phyloP scores from a whole-genome alignment of 2,113 vertebrate genomes.

The Cathartes aura region DNA sequence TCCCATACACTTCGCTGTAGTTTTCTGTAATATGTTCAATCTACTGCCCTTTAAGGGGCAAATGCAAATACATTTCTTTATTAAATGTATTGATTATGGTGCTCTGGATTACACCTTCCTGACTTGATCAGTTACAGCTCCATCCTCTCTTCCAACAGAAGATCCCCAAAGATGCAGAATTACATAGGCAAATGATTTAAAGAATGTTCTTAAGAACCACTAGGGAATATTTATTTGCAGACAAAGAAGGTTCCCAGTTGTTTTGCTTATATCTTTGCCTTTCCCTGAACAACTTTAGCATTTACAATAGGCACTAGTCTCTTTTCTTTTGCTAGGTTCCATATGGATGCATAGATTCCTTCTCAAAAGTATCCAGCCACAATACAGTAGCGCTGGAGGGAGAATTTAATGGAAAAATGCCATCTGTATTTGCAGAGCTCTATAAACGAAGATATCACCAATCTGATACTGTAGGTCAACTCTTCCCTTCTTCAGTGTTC shows the following conservation, averaged over 20 bases:
- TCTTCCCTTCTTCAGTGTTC: constrained; percentile 49
- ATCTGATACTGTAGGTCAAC: constrained; percentile 20
- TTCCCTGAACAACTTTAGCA: neutral
- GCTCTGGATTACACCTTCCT: neutral
- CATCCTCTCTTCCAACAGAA: neutral
- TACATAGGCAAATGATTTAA: neutral
- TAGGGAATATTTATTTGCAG: neutral
- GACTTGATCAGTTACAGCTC: neutral
- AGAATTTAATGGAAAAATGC: neutral
- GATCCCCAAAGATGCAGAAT: neutral
- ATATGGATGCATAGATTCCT: neutral
- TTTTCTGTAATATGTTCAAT: neutral
- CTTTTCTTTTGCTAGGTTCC: neutral
- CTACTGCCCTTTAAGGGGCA: neutral
- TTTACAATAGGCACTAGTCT: neutral
- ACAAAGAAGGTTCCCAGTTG: neutral
- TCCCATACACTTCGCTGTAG: neutral
- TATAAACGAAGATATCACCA: neutral
- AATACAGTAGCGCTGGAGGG: neutral
- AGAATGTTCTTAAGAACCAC: neutral
- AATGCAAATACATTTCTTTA: neutral
- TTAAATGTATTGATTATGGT: neutral
- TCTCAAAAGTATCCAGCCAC: neutral
- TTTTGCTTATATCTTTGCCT: neutral
- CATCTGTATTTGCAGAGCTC: neutral